Percentiles rank a stretch among this genome's conserved stretches.
These are phyloP conservation scores for Fregata magnificens DNA, from an alignment of 2,113 vertebrate genomes.

Conservation along the genomic window DNA sequence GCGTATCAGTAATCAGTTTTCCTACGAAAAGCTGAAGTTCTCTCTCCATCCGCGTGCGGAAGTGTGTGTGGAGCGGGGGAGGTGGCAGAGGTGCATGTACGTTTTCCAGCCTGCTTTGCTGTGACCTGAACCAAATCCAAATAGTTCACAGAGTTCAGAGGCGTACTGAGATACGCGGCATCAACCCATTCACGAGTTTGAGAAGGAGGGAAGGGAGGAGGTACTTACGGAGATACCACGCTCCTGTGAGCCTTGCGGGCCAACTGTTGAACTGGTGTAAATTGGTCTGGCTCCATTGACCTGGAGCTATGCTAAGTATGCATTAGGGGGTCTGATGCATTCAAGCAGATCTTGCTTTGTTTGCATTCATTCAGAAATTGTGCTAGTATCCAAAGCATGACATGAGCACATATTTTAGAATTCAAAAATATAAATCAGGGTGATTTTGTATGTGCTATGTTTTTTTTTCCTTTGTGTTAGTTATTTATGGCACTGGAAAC, in stretches of 20 bases:
- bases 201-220: not conserved
- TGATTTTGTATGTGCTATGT: not conserved
- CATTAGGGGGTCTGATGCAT: not conserved
- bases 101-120: not conserved
- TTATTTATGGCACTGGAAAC: not conserved
- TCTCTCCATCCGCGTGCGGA: not conserved
- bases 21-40: not conserved
- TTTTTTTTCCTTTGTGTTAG: not conserved
- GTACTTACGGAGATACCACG: not conserved
- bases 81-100: not conserved
- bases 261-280: not conserved
- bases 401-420: not conserved
- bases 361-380: slow-evolving; percentile 4
- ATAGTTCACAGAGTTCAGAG: not conserved
- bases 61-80: not conserved
- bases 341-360: slow-evolving; percentile 19
- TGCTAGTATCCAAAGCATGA: not conserved
- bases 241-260: not conserved
- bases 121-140: not conserved
- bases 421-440: not conserved
- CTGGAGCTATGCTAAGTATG: slow-evolving; percentile 43
- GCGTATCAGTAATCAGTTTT: not conserved
- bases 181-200: not conserved
- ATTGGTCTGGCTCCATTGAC: slow-evolving; percentile 36
- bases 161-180: not conserved